Evolutionary conservation across 2,797 vertebrate genomes (phyloP).

Genomic region (Alectoris magna): DNA sequence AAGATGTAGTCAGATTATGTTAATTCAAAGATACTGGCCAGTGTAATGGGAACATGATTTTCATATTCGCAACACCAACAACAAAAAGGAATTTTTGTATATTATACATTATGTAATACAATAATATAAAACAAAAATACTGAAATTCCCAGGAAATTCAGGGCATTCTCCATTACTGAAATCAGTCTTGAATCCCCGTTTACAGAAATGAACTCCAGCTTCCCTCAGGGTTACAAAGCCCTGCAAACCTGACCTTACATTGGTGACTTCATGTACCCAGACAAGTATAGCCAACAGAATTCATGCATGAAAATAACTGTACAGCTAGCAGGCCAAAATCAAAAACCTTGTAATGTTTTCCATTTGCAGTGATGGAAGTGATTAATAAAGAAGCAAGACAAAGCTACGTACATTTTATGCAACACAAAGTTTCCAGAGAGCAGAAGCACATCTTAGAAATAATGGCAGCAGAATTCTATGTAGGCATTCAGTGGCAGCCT

Average conservation of each 20-base stretch:
- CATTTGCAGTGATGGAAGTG: not conserved
- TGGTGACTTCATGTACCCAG: not conserved
- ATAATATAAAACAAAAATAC: not conserved
- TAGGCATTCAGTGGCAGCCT: not conserved
- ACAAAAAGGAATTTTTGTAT: not conserved
- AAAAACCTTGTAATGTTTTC: not conserved
- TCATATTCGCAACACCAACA: not conserved
- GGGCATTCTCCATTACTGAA: not conserved
- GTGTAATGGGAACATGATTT: not conserved
- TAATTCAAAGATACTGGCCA: not conserved
- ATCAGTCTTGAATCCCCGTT: not conserved
- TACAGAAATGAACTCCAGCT: not conserved
- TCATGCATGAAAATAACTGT: not conserved
- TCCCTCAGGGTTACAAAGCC: not conserved
- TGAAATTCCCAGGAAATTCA: not conserved
- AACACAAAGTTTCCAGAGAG: not conserved
- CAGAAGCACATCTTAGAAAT: not conserved
- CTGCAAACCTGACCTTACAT: not conserved
- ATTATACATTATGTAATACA: not conserved
- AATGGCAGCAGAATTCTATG: not conserved
- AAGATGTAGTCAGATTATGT: conserved; percentile 51
- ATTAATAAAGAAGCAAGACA: not conserved
- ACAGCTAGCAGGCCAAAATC: not conserved
- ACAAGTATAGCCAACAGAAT: not conserved
- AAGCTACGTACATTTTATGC: not conserved